Evolutionary conservation across 2,113 vertebrate genomes (phyloP), one percentile per base, ranked within the genome.

Genomic region (Myocastor coypus): DNA sequence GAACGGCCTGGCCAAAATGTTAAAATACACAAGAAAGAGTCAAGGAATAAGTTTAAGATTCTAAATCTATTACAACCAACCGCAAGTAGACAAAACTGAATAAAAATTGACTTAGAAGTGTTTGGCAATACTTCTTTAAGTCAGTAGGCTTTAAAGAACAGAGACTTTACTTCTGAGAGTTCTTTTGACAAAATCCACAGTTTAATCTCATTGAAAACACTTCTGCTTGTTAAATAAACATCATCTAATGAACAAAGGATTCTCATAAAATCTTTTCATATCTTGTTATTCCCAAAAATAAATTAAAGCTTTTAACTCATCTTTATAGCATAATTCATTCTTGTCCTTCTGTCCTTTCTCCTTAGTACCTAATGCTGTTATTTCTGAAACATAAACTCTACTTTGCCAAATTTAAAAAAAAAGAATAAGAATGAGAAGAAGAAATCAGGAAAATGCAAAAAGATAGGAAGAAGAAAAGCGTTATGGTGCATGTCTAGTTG

Each of bases 281-380:
- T 98, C 98, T 98, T 98, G 81, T 98, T 98, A 98, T 97, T 97
- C 97, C 96, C 95, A 92, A 98, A 97, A 97, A 98, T 98, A 98
- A 97, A 97, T 98, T 98, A 97, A 89, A 95, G 96, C 87, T 98
- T 98, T 98, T 96, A 98, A 95, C 86, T 98, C 84, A 91, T 89
- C 93, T 97, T 97, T 88, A 66, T 96, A 98, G 97, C 78, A 92
- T 92, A 97, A 92, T 97, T 95, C 97, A 97, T 84, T 96, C 96
- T 97, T 97, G 96, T 86, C 84, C 95, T 91, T 96, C 66, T 96
- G 97, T 88, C 96, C 96, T 94, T 96, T 93, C 52, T 93, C 83
- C 77, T 75, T 92, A 94, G 55, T 88, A 96, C 64, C 90, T 87
- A 91, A 89, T 55, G 83, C 1, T 97, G 88, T 97, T 98, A 94